phyloP scores from a whole-genome alignment of 1,140 invertebrate genomes.

The Drosophila equinoxialis region DNA sequence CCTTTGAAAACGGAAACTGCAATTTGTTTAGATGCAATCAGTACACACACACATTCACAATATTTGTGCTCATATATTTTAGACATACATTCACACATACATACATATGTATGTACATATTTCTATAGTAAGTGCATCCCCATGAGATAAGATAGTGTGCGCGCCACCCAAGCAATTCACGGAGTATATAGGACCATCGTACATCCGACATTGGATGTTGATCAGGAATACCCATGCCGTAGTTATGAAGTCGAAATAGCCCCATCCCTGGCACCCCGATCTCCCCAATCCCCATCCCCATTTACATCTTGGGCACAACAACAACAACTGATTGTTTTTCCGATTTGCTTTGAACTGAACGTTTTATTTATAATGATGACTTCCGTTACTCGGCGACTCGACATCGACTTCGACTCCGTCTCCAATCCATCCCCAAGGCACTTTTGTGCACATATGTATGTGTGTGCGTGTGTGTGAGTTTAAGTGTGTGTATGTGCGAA shows the following conservation, averaged over 20 bases:
- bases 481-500: slow-evolving; percentile 9
- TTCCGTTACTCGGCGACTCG: slow-evolving; percentile 44
- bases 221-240: background rate
- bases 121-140: background rate
- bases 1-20: slow-evolving; percentile 15
- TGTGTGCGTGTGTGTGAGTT: background rate
- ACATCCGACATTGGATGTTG: slow-evolving; percentile 5
- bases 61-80: no score
- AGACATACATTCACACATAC: background rate
- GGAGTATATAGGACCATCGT: background rate
- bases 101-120: background rate
- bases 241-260: slow-evolving; percentile 2
- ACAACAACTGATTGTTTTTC: slow-evolving; percentile 61
- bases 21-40: slow-evolving; percentile 26
- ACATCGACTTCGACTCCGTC: slow-evolving; percentile 18
- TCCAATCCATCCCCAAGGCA: slow-evolving; percentile 35
- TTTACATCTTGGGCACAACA: slow-evolving; percentile 6
- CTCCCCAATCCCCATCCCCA: background rate
- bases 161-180: slow-evolving; percentile 1
- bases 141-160: slow-evolving; percentile 5
- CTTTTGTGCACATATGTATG: slow-evolving; percentile 1
- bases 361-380: slow-evolving; percentile 79
- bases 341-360: slow-evolving; percentile 64
- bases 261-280: background rate
- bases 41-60: background rate